These are phyloP conservation scores for Epinephelus awoara DNA, from an alignment of 2,797 vertebrate species.

Conservation along the genomic window DNA sequence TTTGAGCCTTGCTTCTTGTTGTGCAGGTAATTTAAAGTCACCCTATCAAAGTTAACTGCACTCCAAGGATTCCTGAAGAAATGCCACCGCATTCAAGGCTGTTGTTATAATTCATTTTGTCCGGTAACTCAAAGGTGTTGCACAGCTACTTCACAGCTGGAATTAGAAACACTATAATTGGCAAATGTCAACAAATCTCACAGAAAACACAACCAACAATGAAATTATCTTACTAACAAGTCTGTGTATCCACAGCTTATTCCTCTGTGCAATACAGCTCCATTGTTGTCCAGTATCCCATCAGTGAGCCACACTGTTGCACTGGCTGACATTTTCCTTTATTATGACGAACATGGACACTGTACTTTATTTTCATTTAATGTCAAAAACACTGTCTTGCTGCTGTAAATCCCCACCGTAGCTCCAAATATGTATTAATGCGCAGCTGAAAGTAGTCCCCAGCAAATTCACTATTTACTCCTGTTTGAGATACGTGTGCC, in stretches of 20 bases:
- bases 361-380: neutral
- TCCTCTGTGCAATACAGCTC: neutral
- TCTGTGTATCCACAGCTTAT: neutral
- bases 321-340: conserved; percentile 9
- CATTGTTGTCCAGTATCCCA: conserved; percentile 20
- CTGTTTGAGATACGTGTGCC: conserved; percentile 4
- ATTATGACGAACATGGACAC: neutral
- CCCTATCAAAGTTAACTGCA: conserved; percentile 38
- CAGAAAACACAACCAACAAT: conserved; percentile 11
- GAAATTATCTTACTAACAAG: conserved; percentile 6
- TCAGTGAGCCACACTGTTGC: neutral
- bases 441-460: neutral
- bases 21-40: conserved; percentile 67
- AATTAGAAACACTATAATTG: conserved; percentile 28
- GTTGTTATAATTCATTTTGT: conserved; percentile 41
- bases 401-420: neutral
- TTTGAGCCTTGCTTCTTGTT: conserved; percentile 45
- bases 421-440: neutral
- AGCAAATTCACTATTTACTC: neutral
- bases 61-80: conserved; percentile 25
- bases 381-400: neutral
- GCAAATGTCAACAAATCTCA: conserved; percentile 30
- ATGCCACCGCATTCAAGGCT: conserved; percentile 13
- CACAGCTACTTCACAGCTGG: neutral
- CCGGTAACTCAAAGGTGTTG: conserved; percentile 6